phyloP scores from a whole-genome alignment of 2,113 vertebrate genomes.

The Syrrhaptes paradoxus region DNA sequence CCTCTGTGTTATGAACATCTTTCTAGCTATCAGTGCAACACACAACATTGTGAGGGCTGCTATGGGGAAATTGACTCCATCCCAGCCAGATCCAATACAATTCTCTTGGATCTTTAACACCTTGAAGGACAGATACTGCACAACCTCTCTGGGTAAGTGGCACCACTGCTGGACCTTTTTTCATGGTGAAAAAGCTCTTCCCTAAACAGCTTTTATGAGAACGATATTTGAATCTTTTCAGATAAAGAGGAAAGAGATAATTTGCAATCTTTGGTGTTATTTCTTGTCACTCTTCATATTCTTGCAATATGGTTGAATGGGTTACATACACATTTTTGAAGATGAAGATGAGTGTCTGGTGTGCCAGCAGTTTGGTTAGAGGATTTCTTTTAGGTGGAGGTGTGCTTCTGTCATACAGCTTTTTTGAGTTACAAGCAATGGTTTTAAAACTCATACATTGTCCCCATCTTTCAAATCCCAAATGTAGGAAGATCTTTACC shows the following conservation, averaged over 20 bases:
- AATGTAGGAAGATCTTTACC: neutral
- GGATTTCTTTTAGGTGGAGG: neutral
- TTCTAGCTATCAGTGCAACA: too few species aligned
- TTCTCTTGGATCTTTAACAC: neutral
- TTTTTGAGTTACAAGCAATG: neutral
- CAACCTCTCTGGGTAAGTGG: neutral
- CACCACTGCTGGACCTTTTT: neutral
- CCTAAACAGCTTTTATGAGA: neutral
- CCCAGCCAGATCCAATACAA: too few species aligned
- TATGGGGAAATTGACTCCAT: too few species aligned
- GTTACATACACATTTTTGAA: neutral
- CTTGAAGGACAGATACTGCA: neutral
- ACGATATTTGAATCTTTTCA: neutral
- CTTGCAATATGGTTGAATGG: neutral
- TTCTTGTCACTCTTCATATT: neutral
- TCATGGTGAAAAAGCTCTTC: neutral
- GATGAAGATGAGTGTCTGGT: neutral
- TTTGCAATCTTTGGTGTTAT: neutral
- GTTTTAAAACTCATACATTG: neutral
- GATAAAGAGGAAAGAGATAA: neutral
- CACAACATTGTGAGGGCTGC: too few species aligned
- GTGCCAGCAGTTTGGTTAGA: neutral
- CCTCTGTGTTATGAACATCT: too few species aligned
- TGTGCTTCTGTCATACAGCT: neutral
- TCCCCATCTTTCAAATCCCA: neutral